Conservation (phyloP, 2,888 invertebrate species). For the Tiphia femorata region DNA sequence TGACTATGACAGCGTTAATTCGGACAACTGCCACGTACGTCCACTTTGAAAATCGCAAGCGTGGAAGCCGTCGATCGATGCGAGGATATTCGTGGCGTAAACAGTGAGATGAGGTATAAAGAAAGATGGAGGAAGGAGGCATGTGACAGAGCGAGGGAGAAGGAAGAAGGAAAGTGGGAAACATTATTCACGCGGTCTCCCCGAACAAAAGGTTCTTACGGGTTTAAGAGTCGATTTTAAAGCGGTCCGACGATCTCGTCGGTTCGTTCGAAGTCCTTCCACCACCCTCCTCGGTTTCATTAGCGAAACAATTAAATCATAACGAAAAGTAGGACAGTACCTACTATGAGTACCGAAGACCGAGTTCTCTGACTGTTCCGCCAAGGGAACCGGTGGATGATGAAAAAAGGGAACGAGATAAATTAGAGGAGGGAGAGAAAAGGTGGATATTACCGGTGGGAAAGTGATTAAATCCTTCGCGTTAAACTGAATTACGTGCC, state of each 20-base stretch:
- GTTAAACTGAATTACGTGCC: constrained; percentile 24
- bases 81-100: no score
- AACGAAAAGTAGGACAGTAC: constrained; percentile 40
- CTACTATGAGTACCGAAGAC: neutral
- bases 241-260: constrained; percentile 11
- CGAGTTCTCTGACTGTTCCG: neutral
- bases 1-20: no score
- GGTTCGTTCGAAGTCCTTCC: neutral
- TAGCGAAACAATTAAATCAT: constrained; percentile 50
- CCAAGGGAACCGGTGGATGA: neutral
- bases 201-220: constrained; percentile 12
- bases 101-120: no score
- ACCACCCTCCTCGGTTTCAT: constrained; percentile 31
- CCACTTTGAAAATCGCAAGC: no score
- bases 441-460: constrained; percentile 19
- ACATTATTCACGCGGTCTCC: constrained; percentile 8
- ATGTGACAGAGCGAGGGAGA: neutral
- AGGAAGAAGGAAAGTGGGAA: neutral
- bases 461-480: constrained; percentile 39
- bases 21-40: no score
- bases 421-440: neutral
- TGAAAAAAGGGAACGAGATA: neutral
- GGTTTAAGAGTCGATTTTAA: constrained; percentile 16
- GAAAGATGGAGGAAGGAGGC: neutral
- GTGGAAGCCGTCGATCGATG: no score